Evolutionary conservation across 1,140 invertebrate species (phyloP).

Genomic region (Pentalonia nigronervosa): DNA sequence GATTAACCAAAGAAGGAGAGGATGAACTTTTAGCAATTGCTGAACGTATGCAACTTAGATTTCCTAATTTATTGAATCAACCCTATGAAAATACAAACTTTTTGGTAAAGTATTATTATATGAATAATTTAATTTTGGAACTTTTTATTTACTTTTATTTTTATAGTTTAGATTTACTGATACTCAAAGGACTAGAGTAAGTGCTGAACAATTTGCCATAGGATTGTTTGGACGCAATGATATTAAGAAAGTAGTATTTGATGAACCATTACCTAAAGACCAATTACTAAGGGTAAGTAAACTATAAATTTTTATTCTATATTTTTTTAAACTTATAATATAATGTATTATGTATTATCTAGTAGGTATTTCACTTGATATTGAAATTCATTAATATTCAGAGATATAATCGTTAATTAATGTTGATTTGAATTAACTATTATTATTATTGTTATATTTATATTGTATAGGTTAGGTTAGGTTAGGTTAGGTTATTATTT

Average conservation of each 20-base stretch:
- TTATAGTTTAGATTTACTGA: conserved; percentile 78
- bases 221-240: conserved; percentile 75
- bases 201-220: conserved; percentile 75
- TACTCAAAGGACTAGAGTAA: conserved; percentile 76
- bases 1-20: conserved; percentile 71
- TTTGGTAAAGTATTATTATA: conserved; percentile 65
- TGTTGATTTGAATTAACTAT: too few species aligned
- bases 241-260: conserved; percentile 70
- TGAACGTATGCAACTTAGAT: conserved; percentile 72
- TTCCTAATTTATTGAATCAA: conserved; percentile 69
- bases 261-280: conserved; percentile 71
- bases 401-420: too few species aligned
- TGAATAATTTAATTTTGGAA: conserved; percentile 44
- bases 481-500: too few species aligned
- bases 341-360: too few species aligned
- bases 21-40: conserved; percentile 73
- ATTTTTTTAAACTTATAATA: not conserved
- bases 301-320: not conserved
- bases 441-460: too few species aligned
- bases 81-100: conserved; percentile 69
- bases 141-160: conserved; percentile 61
- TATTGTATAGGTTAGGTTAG: too few species aligned
- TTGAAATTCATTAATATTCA: too few species aligned
- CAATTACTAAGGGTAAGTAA: conserved; percentile 74
- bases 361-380: too few species aligned